phyloP scores from a whole-genome alignment of 2,113 vertebrate species.

The Phasianus colchicus region DNA sequence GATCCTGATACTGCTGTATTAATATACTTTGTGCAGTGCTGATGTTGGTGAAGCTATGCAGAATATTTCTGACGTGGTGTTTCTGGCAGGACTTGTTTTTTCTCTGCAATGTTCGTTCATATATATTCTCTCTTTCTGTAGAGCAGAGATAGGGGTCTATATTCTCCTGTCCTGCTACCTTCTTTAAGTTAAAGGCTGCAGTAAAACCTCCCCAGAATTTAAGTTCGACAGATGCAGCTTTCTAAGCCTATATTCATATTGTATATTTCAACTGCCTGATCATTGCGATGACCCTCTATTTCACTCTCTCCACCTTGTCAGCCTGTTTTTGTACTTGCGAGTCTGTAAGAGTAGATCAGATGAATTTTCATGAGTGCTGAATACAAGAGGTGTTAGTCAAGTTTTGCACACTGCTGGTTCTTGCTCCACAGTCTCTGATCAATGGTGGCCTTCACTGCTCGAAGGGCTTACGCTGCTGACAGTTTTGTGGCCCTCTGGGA shows the following conservation, averaged over 20 bases:
- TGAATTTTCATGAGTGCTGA: background rate
- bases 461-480: background rate
- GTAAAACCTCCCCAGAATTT: background rate
- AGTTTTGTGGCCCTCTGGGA: background rate
- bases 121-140: background rate
- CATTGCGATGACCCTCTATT: background rate
- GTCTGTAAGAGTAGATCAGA: background rate
- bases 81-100: background rate
- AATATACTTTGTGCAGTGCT: fast-evolving
- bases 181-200: background rate
- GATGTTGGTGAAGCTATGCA: fast-evolving
- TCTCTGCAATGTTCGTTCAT: fast-evolving
- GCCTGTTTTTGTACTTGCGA: background rate
- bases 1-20: fast-evolving
- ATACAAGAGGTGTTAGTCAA: background rate
- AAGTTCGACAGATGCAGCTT: background rate
- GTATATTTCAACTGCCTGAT: fast-evolving
- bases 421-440: background rate
- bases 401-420: background rate
- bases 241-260: background rate
- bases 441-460: background rate
- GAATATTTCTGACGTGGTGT: background rate
- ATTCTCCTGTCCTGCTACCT: background rate
- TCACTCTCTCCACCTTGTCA: background rate
- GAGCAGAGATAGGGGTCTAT: fast-evolving